Base-by-base conservation (phyloP, 2,888 invertebrate species). In the Drosophila infuscata region DNA sequence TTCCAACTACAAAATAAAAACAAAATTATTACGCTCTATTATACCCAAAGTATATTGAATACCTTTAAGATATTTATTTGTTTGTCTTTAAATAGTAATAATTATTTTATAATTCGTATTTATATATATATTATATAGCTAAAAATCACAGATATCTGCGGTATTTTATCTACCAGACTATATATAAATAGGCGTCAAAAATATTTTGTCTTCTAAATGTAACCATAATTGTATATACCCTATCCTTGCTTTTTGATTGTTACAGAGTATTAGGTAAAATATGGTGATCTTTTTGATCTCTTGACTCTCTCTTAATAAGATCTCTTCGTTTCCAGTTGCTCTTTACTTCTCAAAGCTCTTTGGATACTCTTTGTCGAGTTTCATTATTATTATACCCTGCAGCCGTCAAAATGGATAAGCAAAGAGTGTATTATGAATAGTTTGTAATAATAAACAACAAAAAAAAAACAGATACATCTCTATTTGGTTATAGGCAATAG, bases 311-410 rank as follows among this genome's bases (percentile, higher is more conserved):
- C 51, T 49, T 15, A n/a, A 6, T 0, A 6, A 3, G 6, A 30
- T 66, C 67, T 65, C 65, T 65, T 65, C 11, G 4, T 17, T 33
- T 9, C 3, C 1, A 2, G 35, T 8, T 11, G 17, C 67, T 65
- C 41, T 67, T 67, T 30, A 12, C 6, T 35, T 9, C 20, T 4
- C 11, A 33, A 49, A 38, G 25, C 65, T 66, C 41, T 66, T 41
- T 20, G 41, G 12, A 25, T 25, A 25, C 20, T 25, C 20, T 25
- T 25, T 3, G 32, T n/a, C n/a, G 33, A 49, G 51, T 38, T 65
- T 1, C 2, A 43, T 20, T 20, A 5, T 6, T 20, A 0, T 20
- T 20, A 15, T 25, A 46, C 46, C 15, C 46, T 15, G 46, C 15
- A 8, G 0, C 2, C 15, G 15, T 17, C 3, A 17, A 38, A 38